Evolutionary conservation across 2,888 invertebrate genomes (phyloP), one percentile per base, ranked within the genome.

Genomic region (Barypeithes pellucidus): DNA sequence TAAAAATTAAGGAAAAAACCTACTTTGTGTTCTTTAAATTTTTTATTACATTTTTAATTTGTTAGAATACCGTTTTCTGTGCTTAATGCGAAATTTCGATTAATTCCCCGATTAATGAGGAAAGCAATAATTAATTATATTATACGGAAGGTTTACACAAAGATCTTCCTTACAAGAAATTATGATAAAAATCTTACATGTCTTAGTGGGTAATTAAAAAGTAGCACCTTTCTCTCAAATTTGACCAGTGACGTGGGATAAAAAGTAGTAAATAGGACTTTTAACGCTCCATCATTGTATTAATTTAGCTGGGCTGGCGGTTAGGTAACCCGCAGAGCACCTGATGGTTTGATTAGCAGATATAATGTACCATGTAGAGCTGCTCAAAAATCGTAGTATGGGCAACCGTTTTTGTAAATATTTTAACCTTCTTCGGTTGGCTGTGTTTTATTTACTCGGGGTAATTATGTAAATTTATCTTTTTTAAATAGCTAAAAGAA

Each of bases 231-330:
- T 73, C 73, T 73, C 73, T 73, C 73, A 73, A 73, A 73, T 73
- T 65, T 73, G 67, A 62, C 54, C 73, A 66, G 68, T 73, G 73
- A 74, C 70, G 74, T 70, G 69, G 70, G 70, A 66, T 70, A 66
- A 70, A 61, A 70, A 59, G 54, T 67, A 70, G 70, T 70, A 74
- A 74, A 76, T 65, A 72, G 77, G 78, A 77, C 73, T 77, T 81
- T 82, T 81, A 84, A 80, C 82, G 84, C 84, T 81, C 81, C 81
- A 83, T 84, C 84, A 84, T 83, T 82, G 83, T 83, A 83, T 82
- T 84, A 84, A 84, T 84, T 84, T 84, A 83, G 81, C 82, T 83
- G 79, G 77, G 81, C 67, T 59, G 73, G 57, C 68, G 69, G 67
- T 70, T 69, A 61, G 73, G 47, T 63, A 60, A 68, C 69, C 73